Evolutionary conservation across 2,797 vertebrate genomes (phyloP).

Genomic region (Labeo calbasu): DNA sequence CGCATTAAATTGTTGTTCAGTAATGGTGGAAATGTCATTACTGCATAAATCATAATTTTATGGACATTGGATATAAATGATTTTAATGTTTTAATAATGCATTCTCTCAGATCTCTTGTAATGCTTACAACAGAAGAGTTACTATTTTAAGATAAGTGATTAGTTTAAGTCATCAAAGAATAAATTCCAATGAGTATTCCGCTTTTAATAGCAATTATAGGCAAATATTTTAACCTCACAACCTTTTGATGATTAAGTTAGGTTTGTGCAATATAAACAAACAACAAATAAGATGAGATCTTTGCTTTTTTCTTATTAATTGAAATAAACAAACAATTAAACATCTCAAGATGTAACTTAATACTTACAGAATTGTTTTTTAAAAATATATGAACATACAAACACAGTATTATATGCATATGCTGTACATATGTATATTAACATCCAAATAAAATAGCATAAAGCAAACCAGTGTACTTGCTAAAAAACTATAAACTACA

Average conservation of each 20-base stretch:
- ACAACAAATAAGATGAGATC: neutral
- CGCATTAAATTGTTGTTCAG: too few species aligned
- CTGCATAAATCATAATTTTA: neutral
- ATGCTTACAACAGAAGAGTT: neutral
- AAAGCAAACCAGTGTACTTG: too few species aligned
- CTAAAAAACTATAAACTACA: too few species aligned
- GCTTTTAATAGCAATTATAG: neutral
- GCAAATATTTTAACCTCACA: neutral
- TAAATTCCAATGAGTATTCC: neutral
- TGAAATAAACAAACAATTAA: neutral
- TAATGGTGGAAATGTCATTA: neutral
- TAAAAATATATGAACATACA: neutral
- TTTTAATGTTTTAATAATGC: neutral
- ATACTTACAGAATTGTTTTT: neutral
- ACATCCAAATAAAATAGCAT: neutral
- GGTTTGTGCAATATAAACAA: neutral
- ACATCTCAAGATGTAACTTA: neutral
- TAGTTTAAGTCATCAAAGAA: neutral
- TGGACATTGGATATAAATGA: neutral
- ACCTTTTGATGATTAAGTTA: neutral
- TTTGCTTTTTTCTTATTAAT: neutral
- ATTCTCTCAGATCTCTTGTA: neutral
- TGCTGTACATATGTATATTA: neutral
- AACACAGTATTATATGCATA: neutral
- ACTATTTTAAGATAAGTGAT: neutral